Evolutionary conservation across 2,888 invertebrate species (phyloP), one percentile per base, ranked within the genome.

Genomic region (Dione juno): DNA sequence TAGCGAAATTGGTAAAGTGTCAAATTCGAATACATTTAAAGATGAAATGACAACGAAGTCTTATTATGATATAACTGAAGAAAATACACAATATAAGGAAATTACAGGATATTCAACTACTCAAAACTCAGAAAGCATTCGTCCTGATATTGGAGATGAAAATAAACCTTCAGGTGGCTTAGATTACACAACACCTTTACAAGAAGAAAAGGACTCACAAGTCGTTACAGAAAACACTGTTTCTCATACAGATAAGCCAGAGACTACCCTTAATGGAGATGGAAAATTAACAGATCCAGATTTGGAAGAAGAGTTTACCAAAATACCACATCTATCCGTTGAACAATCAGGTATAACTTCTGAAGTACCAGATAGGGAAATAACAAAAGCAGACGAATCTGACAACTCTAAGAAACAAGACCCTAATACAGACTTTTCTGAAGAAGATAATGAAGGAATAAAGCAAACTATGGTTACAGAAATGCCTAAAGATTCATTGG

Each of bases 361-460:
- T 19, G 14, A 7, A 13, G 13, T 45, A 14, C 45, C 68, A 0
- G 35, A 16, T 19, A 16, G n/a, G 35, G 66, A 66, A 52, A 28
- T 13, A 6, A n/a, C 45, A 28, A 10, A 16, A 16, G 13, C 10
- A 10, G 41, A 52, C 40, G 66, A 43, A 41, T 41, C 52, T 58
- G 64, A 50, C 2, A 65, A 28, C 6, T 63, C 73, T 9, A 69
- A 74, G 14, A 73, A 66, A 43, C 54, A 68, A 59, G 70, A 70
- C 8, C 63, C 50, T 19, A 14, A 41, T 35, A 41, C 52, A 8
- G 54, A 69, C 58, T 10, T 50, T 16, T 66, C 21, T n/a, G 21
- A 66, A 19, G 35, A 28, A 28, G 45, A 65, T 13, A 43, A 65
- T 13, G 14, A 57, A 11, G 40, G 16, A 48, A 48, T 37, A 21